These are phyloP conservation scores for Craniophora ligustri DNA, from an alignment of 2,888 invertebrate genomes.

Conservation along the genomic window DNA sequence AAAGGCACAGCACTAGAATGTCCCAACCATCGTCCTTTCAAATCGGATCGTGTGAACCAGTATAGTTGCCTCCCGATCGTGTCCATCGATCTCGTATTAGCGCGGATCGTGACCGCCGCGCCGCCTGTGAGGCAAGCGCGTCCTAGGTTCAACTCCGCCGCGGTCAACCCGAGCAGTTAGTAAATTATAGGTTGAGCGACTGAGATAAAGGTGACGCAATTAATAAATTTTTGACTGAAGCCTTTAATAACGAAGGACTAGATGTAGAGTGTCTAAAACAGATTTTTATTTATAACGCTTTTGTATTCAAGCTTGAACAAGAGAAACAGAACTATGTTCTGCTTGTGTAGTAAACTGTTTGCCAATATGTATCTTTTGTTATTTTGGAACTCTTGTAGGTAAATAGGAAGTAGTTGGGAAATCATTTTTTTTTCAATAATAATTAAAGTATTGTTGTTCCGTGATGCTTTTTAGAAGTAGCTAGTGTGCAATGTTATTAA, in stretches of 20 bases:
- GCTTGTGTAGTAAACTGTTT: too few species aligned
- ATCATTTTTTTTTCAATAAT: too few species aligned
- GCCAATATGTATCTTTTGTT: too few species aligned
- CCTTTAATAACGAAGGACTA: background rate
- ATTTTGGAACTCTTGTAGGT: too few species aligned
- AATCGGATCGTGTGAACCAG: slow-evolving; percentile 13
- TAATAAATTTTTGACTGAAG: background rate
- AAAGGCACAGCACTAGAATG: background rate
- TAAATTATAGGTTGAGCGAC: slow-evolving; percentile 5
- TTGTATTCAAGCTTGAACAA: too few species aligned
- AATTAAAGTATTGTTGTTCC: too few species aligned
- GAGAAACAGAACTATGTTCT: too few species aligned
- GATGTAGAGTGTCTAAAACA: too few species aligned
- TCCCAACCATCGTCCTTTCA: background rate
- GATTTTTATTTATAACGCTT: too few species aligned
- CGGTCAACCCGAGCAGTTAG: slow-evolving; percentile 7
- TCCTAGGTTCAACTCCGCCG: slow-evolving; percentile 2
- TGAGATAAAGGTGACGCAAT: background rate
- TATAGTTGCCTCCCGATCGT: slow-evolving; percentile 3
- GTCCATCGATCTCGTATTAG: slow-evolving; percentile 19
- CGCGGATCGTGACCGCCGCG: slow-evolving; percentile 24
- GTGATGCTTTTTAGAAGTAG: too few species aligned
- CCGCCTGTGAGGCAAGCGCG: slow-evolving; percentile 7
- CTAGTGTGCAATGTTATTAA: too few species aligned
- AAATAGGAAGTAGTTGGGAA: too few species aligned